Evolutionary conservation across 2,113 vertebrate genomes (phyloP).

Genomic region (Halichoerus grypus): DNA sequence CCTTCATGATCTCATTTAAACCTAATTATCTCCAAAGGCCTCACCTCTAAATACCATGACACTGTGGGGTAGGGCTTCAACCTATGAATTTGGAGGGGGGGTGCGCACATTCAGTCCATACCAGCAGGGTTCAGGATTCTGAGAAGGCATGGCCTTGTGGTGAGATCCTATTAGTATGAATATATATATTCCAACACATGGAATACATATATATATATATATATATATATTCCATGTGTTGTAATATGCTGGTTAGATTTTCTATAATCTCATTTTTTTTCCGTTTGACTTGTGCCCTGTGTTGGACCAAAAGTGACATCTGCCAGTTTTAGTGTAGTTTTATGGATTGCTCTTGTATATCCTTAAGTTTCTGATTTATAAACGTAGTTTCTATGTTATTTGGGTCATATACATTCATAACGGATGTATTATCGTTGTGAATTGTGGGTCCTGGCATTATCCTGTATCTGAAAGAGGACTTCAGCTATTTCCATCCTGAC

Average conservation of each 20-base stretch:
- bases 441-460: background rate
- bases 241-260: background rate
- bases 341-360: background rate
- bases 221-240: background rate
- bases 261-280: background rate
- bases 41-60: background rate
- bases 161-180: background rate
- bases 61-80: background rate
- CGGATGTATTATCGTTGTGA: background rate
- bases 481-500: background rate
- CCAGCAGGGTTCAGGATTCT: background rate
- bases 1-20: background rate
- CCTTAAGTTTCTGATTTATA: background rate
- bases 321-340: background rate
- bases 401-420: background rate
- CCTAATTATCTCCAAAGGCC: background rate
- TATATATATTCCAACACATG: no score
- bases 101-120: background rate
- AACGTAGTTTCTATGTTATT: background rate
- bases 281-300: background rate
- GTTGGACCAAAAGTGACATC: background rate
- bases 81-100: fast-evolving
- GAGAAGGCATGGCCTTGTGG: background rate
- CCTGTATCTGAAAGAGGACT: background rate
- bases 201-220: background rate